phyloP scores from a whole-genome alignment of 2,797 vertebrate species.

The Sebastes itinus region DNA sequence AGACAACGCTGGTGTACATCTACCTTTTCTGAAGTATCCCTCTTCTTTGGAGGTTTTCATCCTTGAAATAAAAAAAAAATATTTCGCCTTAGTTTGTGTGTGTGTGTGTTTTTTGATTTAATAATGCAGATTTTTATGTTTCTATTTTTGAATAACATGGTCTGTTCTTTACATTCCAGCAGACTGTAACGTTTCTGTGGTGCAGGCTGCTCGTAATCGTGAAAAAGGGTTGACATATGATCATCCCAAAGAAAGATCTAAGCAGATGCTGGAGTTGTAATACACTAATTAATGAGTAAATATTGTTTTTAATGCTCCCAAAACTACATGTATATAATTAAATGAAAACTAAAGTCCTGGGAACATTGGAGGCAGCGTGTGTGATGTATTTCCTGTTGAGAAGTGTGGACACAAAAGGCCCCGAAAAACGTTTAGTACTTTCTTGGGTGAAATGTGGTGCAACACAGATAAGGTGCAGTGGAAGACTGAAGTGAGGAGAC shows the following conservation, averaged over 20 bases:
- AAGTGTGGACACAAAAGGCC: constrained; percentile 10
- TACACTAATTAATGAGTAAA: neutral
- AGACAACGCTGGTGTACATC: neutral
- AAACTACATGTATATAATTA: neutral
- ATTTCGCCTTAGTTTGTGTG: neutral
- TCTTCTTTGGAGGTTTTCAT: constrained; percentile 77
- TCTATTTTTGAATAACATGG: neutral
- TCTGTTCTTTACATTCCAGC: neutral
- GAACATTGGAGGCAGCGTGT: neutral
- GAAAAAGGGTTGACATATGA: neutral
- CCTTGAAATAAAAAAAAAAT: constrained; percentile 60
- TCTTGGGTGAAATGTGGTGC: constrained; percentile 35
- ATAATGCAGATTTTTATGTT: neutral
- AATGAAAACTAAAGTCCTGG: neutral
- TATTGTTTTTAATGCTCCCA: constrained; percentile 1
- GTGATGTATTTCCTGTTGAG: neutral
- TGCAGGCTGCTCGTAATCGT: neutral
- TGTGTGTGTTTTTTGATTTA: neutral
- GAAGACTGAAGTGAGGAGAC: constrained; percentile 25
- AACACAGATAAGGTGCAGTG: constrained; percentile 54
- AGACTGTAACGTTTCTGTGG: neutral
- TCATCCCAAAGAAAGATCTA: neutral
- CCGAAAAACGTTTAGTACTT: neutral
- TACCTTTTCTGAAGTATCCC: constrained; percentile 86
- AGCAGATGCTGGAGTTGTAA: neutral